Evolutionary conservation across 2,113 vertebrate species (phyloP).

Genomic region (Ailuropoda melanoleuca): DNA sequence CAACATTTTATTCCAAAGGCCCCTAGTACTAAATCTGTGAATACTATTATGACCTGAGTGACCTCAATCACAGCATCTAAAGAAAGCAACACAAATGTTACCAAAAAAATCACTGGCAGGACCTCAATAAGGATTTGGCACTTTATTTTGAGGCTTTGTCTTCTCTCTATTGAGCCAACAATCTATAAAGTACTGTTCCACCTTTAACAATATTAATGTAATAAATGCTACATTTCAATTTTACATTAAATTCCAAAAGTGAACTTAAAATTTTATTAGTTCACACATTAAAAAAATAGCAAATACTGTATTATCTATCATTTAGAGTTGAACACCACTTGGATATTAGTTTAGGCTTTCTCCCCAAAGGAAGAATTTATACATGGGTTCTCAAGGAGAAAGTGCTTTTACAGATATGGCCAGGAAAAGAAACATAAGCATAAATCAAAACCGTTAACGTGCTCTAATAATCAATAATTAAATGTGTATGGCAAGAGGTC

Average conservation of each 20-base stretch:
- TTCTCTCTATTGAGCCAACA: background rate
- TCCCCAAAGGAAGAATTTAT: background rate
- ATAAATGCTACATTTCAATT: conserved; percentile 12
- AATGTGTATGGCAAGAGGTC: background rate
- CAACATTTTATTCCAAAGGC: background rate
- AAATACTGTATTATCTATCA: background rate
- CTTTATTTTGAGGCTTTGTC: background rate
- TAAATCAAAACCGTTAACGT: conserved; percentile 28
- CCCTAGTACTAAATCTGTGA: background rate
- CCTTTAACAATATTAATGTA: background rate
- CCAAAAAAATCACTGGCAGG: background rate
- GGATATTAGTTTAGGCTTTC: background rate
- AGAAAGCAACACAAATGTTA: background rate
- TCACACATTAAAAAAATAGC: background rate
- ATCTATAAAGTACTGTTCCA: background rate
- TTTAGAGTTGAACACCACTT: background rate
- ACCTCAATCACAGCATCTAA: background rate
- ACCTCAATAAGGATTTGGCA: background rate
- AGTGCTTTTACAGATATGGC: background rate
- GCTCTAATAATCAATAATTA: conserved; percentile 2
- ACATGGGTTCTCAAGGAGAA: conserved; percentile 19
- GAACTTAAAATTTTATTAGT: conserved; percentile 18
- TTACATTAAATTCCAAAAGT: conserved; percentile 31
- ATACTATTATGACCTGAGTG: background rate
- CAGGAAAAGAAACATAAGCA: conserved; percentile 31